Base-by-base conservation (phyloP, 2,113 vertebrate genomes). In the Heterotilapia buettikoferi region DNA sequence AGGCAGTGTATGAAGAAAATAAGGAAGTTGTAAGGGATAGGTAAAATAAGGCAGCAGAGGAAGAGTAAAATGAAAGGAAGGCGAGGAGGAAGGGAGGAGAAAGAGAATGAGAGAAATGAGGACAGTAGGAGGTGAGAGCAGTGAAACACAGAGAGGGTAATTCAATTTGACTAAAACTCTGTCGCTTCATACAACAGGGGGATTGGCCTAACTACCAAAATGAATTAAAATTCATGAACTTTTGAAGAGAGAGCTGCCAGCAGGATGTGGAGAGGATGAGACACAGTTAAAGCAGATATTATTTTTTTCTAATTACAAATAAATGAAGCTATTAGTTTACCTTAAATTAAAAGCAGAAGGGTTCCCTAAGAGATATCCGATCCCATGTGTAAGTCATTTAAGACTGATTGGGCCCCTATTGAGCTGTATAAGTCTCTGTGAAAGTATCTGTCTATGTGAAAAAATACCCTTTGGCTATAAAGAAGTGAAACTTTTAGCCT, bases 181-280 rank as follows among this genome's bases (percentile, higher is more conserved):
- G 87, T 93, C 80, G 84, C 91, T 86, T 94, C 82, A 84, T 89
- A 92, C 89, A 94, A 93, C 88, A 86, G 80, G 89, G 90, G 88
- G 92, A 93, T 93, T 94, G 92, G 89, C 92, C 88, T 89, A 89
- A 90, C 87, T 80, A 85, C 80, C 52, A 79, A 92, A 93, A 94
- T 94, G 54, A 93, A 95, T 95, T 95, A 94, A 95, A 95, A 94
- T 94, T 93, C 92, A 95, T 96, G 87, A 94, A 95, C 92, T 94
- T 94, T 94, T 93, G 93, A 96, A 90, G 90, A 94, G 85, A 91
- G 91, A 93, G 86, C 85, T 91, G 86, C 78, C 84, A 83, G 83
- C 86, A 82, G 78, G 92, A 92, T 63, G 83, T 85, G 59, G 84
- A 83, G 78, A 61, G 76, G 83, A 80, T 86, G 85, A 86, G 92